These are phyloP conservation scores for Popillia japonica DNA, from an alignment of 1,140 invertebrate genomes.

Conservation along the genomic window DNA sequence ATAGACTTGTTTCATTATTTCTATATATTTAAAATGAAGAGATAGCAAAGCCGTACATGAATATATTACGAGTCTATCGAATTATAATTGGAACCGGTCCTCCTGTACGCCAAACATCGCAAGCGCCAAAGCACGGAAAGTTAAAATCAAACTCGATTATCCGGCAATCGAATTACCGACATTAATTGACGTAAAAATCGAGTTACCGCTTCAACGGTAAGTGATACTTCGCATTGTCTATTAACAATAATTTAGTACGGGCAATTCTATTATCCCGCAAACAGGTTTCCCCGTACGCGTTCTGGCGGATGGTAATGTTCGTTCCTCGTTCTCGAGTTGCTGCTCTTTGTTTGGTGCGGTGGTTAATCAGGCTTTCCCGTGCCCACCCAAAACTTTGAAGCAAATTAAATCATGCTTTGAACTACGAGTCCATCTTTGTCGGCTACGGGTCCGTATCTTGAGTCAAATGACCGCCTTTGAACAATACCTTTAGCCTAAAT, in stretches of 20 bases:
- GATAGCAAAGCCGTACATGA: too few species aligned
- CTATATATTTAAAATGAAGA: too few species aligned
- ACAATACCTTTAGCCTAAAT: slow-evolving; percentile 5
- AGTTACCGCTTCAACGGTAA: slow-evolving; percentile 26
- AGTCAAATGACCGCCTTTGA: slow-evolving; percentile 21
- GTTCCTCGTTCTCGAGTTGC: neutral
- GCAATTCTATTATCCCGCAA: slow-evolving; percentile 29
- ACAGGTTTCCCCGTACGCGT: slow-evolving; percentile 8
- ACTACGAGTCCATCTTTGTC: slow-evolving; percentile 26
- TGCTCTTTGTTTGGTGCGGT: slow-evolving; percentile 17
- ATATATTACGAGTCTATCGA: too few species aligned
- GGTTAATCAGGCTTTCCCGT: slow-evolving; percentile 2
- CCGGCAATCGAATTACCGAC: slow-evolving; percentile 24
- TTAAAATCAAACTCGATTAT: slow-evolving; percentile 25
- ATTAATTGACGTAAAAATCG: slow-evolving; percentile 31
- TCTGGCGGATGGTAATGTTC: neutral
- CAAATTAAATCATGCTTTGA: slow-evolving; percentile 34
- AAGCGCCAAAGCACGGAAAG: slow-evolving; percentile 20
- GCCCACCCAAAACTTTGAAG: neutral
- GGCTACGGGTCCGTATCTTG: neutral
- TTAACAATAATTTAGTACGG: slow-evolving; percentile 30
- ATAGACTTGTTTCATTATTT: too few species aligned
- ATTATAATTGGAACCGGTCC: too few species aligned
- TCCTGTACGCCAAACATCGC: neutral
- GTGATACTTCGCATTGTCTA: slow-evolving; percentile 27